Evolutionary conservation across 2,113 vertebrate genomes (phyloP).

Genomic region (Psophia crepitans): DNA sequence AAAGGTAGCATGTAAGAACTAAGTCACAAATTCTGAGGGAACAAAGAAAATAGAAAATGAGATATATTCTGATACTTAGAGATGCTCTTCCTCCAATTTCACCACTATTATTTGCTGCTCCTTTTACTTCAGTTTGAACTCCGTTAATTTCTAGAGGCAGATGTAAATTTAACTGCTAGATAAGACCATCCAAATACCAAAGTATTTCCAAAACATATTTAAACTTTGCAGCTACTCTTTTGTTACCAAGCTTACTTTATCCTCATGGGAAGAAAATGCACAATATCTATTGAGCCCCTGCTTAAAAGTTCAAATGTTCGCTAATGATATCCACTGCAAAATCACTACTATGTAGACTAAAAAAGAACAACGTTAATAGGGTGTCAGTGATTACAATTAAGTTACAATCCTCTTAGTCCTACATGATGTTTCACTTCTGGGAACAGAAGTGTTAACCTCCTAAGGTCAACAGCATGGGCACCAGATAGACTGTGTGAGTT

Average conservation of each 20-base stretch:
- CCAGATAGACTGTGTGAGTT: background rate
- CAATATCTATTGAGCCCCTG: background rate
- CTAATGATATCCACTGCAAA: background rate
- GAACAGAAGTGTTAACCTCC: background rate
- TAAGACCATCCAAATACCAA: background rate
- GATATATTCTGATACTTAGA: background rate
- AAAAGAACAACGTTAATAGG: background rate
- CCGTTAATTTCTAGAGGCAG: background rate
- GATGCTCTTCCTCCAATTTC: background rate
- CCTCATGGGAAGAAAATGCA: background rate
- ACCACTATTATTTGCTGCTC: background rate
- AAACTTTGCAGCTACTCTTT: background rate
- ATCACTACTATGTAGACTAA: background rate
- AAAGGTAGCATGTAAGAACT: background rate
- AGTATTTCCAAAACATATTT: background rate
- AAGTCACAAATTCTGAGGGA: background rate
- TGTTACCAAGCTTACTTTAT: background rate
- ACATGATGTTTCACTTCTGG: background rate
- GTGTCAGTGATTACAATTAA: background rate
- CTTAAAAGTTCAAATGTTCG: background rate
- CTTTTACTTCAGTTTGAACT: background rate
- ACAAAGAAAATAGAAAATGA: background rate
- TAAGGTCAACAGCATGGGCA: background rate
- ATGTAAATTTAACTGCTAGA: background rate
- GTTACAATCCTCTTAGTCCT: conserved; percentile 3